A percentile compares a stretch with the other conserved stretches of the same genome.
These are phyloP conservation scores for Pitta sordida DNA, from an alignment of 2,113 vertebrate species.

Conservation along the genomic window DNA sequence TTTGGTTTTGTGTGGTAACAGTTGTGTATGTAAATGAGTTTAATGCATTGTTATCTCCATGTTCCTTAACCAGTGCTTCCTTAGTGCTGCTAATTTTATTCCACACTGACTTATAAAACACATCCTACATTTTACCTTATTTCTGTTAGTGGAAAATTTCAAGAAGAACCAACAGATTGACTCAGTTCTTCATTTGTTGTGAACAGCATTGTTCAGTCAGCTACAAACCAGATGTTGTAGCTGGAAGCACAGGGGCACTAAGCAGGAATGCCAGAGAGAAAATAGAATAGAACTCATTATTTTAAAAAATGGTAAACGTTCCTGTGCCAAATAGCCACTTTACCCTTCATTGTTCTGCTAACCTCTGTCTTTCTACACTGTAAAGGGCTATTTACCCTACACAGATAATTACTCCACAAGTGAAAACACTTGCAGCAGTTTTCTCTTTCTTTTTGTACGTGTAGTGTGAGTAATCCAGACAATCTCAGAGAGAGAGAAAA, in stretches of 20 bases:
- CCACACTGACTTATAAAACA: not conserved
- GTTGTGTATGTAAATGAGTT: not conserved
- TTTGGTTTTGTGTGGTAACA: not conserved
- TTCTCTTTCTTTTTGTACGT: not conserved
- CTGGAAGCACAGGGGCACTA: not conserved
- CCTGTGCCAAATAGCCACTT: not conserved
- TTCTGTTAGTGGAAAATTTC: not conserved
- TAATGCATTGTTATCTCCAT: not conserved
- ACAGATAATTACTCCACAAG: constrained; percentile 8
- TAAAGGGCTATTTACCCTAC: not conserved
- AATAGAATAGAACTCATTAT: constrained; percentile 12
- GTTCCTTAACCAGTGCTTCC: not conserved
- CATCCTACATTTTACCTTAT: not conserved
- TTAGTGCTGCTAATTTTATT: not conserved
- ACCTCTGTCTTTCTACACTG: not conserved
- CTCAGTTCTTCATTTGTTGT: not conserved
- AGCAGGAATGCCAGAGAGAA: not conserved
- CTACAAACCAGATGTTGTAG: constrained; percentile 13
- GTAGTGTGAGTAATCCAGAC: not conserved
- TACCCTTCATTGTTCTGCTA: not conserved
- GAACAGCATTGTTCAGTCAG: not conserved
- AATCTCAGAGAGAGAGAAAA: not conserved
- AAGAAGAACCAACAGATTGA: not conserved
- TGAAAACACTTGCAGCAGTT: constrained; percentile 26
- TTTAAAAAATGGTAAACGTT: not conserved